A percentile compares a stretch with the other conserved stretches of the same genome.
phyloP scores from a whole-genome alignment of 2,797 vertebrate genomes.

The Myotis vivesi region DNA sequence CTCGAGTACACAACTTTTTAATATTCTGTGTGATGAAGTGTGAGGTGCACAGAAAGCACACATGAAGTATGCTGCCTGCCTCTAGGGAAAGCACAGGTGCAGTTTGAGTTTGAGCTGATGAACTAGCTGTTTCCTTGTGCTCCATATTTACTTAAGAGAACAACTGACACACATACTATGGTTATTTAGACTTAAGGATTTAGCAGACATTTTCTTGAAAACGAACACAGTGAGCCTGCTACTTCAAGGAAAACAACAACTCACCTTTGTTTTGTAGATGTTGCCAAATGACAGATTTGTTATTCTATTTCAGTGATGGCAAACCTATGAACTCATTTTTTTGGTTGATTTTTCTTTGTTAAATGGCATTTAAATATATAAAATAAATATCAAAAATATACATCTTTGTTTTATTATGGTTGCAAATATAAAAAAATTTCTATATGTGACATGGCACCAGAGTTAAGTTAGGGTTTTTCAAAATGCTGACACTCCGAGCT shows the following conservation, averaged over 20 bases:
- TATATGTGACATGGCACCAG: too few species aligned
- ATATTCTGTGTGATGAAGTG: neutral
- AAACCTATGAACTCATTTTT: too few species aligned
- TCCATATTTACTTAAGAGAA: neutral
- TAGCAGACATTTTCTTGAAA: neutral
- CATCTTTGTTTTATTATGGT: too few species aligned
- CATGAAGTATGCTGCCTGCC: too few species aligned
- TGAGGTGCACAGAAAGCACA: neutral
- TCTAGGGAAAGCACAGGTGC: neutral
- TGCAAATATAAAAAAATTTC: too few species aligned
- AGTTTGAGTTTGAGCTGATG: neutral
- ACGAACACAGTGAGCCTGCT: neutral
- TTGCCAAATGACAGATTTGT: neutral
- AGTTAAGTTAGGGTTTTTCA: too few species aligned
- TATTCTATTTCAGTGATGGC: neutral
- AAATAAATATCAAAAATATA: too few species aligned
- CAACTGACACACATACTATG: neutral
- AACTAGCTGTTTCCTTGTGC: neutral
- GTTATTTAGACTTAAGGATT: neutral
- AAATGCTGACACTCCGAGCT: too few species aligned
- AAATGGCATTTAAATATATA: too few species aligned
- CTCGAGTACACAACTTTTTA: neutral
- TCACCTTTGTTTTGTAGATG: neutral
- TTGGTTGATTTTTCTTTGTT: too few species aligned
- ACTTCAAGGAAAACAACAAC: neutral